These are phyloP conservation scores for Drosophila subobscura DNA, from an alignment of 1,140 invertebrate genomes.

Conservation along the genomic window DNA sequence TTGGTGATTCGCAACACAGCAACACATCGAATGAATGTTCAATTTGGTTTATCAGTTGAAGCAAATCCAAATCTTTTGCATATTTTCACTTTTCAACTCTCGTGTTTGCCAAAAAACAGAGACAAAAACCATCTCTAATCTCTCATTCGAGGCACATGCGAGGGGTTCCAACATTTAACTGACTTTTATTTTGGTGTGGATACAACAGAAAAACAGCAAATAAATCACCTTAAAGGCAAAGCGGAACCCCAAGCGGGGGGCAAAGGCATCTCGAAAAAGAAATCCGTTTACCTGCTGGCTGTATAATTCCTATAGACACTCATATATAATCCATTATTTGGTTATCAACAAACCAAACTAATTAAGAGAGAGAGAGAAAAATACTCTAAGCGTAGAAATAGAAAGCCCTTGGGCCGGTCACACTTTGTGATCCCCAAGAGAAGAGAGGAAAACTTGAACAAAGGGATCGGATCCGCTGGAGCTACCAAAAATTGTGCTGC, in stretches of 20 bases:
- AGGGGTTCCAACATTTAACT: slow-evolving; percentile 40
- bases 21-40: slow-evolving; percentile 16
- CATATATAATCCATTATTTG: slow-evolving; percentile 13
- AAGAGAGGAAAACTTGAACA: slow-evolving; percentile 14
- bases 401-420: slow-evolving; percentile 58
- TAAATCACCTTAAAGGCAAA: slow-evolving; percentile 62
- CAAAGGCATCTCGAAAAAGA: slow-evolving; percentile 28
- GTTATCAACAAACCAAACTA: slow-evolving; percentile 62
- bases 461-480: slow-evolving; percentile 3
- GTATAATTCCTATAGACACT: too few species aligned
- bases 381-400: slow-evolving; percentile 47
- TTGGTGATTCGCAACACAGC: slow-evolving; percentile 61
- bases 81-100: slow-evolving; percentile 64
- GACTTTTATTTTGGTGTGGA: background rate
- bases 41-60: slow-evolving; percentile 12
- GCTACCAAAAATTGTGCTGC: slow-evolving; percentile 35
- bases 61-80: slow-evolving; percentile 28
- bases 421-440: slow-evolving; percentile 28
- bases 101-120: slow-evolving; percentile 14
- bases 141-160: slow-evolving; percentile 56
- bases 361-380: slow-evolving; percentile 52
- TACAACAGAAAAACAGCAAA: slow-evolving; percentile 17
- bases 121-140: slow-evolving; percentile 30
- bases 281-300: slow-evolving; percentile 71
- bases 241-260: slow-evolving; percentile 46